These are phyloP conservation scores for Holocentrus rufus DNA, from an alignment of 2,797 vertebrate genomes.

Conservation along the genomic window DNA sequence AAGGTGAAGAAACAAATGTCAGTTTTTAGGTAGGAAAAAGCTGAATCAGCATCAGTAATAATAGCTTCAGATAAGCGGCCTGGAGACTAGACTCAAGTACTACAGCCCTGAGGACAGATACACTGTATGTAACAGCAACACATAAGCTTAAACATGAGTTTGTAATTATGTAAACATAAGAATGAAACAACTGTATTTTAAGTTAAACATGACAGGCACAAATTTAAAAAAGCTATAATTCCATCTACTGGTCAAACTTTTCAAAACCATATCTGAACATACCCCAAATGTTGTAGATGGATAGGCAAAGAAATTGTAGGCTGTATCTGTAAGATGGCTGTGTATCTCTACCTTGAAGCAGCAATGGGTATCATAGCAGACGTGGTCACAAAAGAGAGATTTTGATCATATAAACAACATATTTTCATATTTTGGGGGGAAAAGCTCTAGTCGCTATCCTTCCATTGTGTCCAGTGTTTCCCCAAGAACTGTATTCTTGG, in stretches of 20 bases:
- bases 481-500: too few relatives aligned
- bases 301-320: background rate
- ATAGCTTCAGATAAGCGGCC: too few relatives aligned
- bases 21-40: too few relatives aligned
- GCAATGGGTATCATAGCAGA: background rate
- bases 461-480: too few relatives aligned
- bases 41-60: too few relatives aligned
- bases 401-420: background rate
- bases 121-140: background rate
- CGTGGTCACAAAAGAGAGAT: background rate
- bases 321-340: background rate
- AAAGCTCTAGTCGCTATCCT: background rate
- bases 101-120: background rate
- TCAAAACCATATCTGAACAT: background rate
- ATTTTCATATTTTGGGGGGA: background rate
- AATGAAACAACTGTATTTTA: background rate
- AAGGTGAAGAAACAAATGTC: too few relatives aligned
- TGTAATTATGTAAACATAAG: constrained; percentile 31
- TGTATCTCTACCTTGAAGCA: background rate
- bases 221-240: background rate
- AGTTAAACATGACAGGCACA: background rate
- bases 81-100: too few relatives aligned
- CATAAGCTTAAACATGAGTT: background rate
- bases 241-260: background rate
- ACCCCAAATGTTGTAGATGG: background rate